Evolutionary conservation across 2,888 invertebrate species (phyloP), one percentile per base, ranked within the genome.

Genomic region (Drosophila mercatorum): DNA sequence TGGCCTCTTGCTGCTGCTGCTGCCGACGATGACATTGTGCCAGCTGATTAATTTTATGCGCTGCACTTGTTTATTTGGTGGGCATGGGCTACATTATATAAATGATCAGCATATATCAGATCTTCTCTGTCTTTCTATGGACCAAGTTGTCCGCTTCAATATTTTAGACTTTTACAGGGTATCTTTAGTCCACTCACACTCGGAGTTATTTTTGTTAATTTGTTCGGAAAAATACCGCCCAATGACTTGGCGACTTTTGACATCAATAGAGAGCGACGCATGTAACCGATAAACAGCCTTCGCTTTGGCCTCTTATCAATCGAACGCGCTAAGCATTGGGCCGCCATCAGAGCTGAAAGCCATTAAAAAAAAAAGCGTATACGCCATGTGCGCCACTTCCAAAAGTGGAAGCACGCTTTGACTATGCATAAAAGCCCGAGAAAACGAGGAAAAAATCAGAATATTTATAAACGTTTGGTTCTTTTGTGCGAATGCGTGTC

Each of bases 401-500:
- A 72, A 80, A 83, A 55, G 69, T 69, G 73, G 72, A 57, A 53
- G 56, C 65, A 68, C 46, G 58, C 59, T 67, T 69, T 61, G 47
- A 34, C 26, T 53, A 31, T 53, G 22, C 46, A 60, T 34, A 49
- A 40, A 59, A 60, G 49, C 12, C 47, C 17, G 44, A 31, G 47
- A 56, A 49, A 14, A 57, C 43, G 41, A 47, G 51, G 46, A 53
- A 38, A 36, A 56, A 49, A 62, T 44, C 52, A 46, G 47, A 41
- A 67, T 69, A 73, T 63, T 58, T 64, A 74, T 64, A 69, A 85
- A 80, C 83, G 81, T 86, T 72, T 56, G 73, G 58, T 56, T 75
- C 83, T 88, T 85, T 75, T 66, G 72, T 68, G 56, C 46, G 43
- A 58, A 69, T 76, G 84, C 87, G 84, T 84, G 84, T 82, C 74